Evolutionary conservation across 1,140 invertebrate species (phyloP).

Genomic region (Panulirus ornatus): DNA sequence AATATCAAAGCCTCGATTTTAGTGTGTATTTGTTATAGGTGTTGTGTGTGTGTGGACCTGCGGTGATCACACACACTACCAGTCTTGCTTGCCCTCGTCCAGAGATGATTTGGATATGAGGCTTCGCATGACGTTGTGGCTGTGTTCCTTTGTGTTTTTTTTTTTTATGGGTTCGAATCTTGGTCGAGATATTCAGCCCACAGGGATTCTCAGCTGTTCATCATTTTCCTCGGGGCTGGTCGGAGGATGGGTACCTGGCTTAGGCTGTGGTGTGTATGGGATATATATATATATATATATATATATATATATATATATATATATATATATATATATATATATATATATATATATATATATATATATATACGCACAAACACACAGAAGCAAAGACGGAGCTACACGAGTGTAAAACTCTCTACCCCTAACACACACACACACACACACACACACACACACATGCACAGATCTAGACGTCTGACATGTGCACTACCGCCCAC

Average conservation of each 20-base stretch:
- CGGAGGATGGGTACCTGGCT: not conserved
- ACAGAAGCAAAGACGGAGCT: not conserved
- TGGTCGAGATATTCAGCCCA: too few relatives aligned
- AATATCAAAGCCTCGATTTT: too few relatives aligned
- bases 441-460: constrained; percentile 5
- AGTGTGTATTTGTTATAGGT: too few relatives aligned
- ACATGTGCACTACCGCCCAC: too few relatives aligned
- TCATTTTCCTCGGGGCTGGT: not conserved
- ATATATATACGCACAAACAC: not conserved
- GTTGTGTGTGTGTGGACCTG: too few relatives aligned
- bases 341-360: constrained; percentile 14
- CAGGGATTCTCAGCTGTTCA: too few relatives aligned
- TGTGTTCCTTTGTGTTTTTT: too few relatives aligned
- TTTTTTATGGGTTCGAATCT: too few relatives aligned
- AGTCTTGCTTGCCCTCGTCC: too few relatives aligned
- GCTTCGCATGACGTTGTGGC: too few relatives aligned
- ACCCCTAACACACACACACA: not conserved
- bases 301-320: constrained; percentile 14
- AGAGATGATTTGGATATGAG: too few relatives aligned
- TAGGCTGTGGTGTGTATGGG: not conserved
- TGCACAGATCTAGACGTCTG: not conserved
- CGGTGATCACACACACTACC: too few relatives aligned
- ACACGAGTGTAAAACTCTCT: not conserved
- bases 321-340: constrained; percentile 14
- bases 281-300: constrained; percentile 14